Evolutionary conservation across 2,888 invertebrate species (phyloP).

Genomic region (Meiosimyza platycephala): DNA sequence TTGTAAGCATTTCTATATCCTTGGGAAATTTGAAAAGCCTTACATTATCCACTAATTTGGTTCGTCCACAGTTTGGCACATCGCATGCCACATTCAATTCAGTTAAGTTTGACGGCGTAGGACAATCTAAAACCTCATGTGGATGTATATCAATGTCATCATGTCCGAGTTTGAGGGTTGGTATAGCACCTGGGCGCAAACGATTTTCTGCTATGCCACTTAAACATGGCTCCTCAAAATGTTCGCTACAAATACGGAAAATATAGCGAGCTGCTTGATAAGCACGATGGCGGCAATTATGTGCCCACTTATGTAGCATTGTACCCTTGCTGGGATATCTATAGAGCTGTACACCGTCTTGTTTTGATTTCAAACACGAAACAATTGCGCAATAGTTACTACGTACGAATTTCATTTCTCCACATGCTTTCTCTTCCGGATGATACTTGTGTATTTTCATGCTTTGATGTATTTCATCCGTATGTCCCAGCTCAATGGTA

Average conservation of each 20-base stretch:
- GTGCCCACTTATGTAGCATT: constrained; percentile 52
- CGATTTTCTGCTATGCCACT: constrained; percentile 37
- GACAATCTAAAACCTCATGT: constrained; percentile 4
- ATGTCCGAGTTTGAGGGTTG: constrained; percentile 49
- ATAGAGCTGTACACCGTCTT: constrained; percentile 45
- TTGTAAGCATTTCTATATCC: constrained; percentile 37
- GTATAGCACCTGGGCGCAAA: constrained; percentile 48
- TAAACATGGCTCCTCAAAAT: constrained; percentile 51
- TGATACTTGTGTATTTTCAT: constrained; percentile 39
- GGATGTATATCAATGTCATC: constrained; percentile 21
- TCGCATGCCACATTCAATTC: constrained; percentile 37
- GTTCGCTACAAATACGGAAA: constrained; percentile 52
- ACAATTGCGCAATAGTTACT: constrained; percentile 54
- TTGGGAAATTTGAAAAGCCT: constrained; percentile 44
- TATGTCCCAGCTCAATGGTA: constrained; percentile 54
- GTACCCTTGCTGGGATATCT: constrained; percentile 51
- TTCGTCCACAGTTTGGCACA: constrained; percentile 40
- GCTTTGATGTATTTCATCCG: constrained; percentile 50
- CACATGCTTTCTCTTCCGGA: constrained; percentile 47
- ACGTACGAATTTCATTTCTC: constrained; percentile 51
- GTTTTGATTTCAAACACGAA: constrained; percentile 50
- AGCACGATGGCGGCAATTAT: constrained; percentile 54
- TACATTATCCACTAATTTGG: constrained; percentile 36
- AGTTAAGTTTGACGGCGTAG: not conserved
- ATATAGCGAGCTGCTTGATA: constrained; percentile 55